Base-by-base conservation (phyloP, 2,797 vertebrate genomes). In the Melanotaenia maccullochi region DNA sequence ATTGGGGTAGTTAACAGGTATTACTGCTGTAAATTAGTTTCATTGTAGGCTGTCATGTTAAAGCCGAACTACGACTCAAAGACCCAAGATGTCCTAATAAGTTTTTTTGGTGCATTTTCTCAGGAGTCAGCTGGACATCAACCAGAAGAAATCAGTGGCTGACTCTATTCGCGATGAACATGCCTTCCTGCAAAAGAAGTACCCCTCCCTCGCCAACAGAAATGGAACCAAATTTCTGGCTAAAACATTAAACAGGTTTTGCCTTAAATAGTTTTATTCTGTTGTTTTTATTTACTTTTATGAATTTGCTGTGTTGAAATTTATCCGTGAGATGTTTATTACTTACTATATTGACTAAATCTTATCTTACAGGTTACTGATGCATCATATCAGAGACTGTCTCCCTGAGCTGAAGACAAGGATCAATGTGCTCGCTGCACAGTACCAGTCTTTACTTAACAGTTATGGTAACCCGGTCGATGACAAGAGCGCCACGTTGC, bases 1-100 rank as follows among this genome's bases (percentile, higher is more conserved):
- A 97, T 99, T 79, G 98, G 98, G 79, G 95, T 99, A n/a, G 98
- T 99, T 60, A 99, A 98, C 93, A 97, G 98, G 98, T 98, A 75
- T 78, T 5, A 5, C 4, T 36, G 24, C 40, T 32, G 14, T 28
- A 49, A 51, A 3, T 57, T 12, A 25, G 20, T 13, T 62, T n/a
- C 38, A 1, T 18, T 16, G 1, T 12, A 12, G 14, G 9, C 24
- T 22, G 18, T 16, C 33, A 42, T 28, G 2, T 22, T 18, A 38
- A 22, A 4, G 40, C 1, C 18, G 7, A 47, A 18, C 0, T 33
- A 42, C 36, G 16, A 1, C 6, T 1, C 3, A 35, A 56, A 5
- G 44, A 28, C 28, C 18, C 0, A 30, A n/a, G 52, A 56, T 9
- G 25, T 13, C 32, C 9, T 64, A 14, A 62, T 60, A 0, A 40